Base-by-base conservation (phyloP, 2,888 invertebrate species). In the Drosophila quinaria region DNA sequence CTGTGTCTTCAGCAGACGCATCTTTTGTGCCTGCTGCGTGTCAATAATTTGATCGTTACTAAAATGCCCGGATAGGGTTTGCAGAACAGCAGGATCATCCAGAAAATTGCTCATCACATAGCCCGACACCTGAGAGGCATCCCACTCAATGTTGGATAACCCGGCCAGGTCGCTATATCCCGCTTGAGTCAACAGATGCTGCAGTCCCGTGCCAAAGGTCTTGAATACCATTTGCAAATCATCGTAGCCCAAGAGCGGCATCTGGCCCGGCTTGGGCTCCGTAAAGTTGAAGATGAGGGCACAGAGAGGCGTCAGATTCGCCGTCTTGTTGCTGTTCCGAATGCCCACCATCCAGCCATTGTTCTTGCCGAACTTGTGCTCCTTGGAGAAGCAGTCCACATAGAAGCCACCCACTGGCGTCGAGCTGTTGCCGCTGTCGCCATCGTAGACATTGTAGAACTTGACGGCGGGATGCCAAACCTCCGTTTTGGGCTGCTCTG, bases 131-230 rank as follows among this genome's bases (percentile, higher is more conserved):
- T 96, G 96, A 0, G 97, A 96, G 0, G 97, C 97, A 92, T 99
- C 99, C 97, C 98, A 98, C 93, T 99, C 99, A 0, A 98, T 95
- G 91, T 97, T 97, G 0, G 96, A 96, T 22, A 96, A 93, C 0
- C 98, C 98, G 3, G 97, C 95, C 0, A 98, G 95, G 91, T 98
- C 97, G 1, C 96, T 95, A 92, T 97, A 97, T 15, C 96, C 95
- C 0, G 96, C 95, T 88, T 94, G 95, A 0, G 97, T 97, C 35
- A 99, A 93, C 74, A 98, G 92, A 93, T 98, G 96, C 80, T 98
- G 97, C 47, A 99, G 93, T 0, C 96, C 95, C 78, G 96, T 96
- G 0, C 99, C 99, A 91, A 99, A 97, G 94, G 96, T 96, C 88
- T 95, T 94, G 92, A 98, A 98, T 9, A 98, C 92, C 42, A 94